Percentiles rank a stretch among this genome's conserved stretches.
Conservation (phyloP, 2,113 vertebrate genomes). For the Alces alces region DNA sequence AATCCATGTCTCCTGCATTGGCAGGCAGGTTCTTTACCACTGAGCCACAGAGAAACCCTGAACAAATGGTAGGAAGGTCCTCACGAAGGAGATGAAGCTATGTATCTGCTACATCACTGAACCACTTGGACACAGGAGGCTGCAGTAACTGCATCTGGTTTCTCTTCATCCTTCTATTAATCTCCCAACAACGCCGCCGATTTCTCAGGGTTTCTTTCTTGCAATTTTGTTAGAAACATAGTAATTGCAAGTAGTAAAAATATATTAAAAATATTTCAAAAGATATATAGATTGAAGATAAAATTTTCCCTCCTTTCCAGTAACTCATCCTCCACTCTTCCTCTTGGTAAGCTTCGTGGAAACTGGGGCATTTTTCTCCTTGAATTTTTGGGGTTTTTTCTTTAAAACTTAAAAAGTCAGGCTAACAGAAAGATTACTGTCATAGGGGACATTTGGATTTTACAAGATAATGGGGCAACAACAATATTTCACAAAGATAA, state of each 20-base stretch:
- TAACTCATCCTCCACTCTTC: neutral
- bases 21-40: neutral
- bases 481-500: slow-evolving; percentile 13
- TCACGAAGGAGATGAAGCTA: neutral
- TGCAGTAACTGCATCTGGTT: accelerated
- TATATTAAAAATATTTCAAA: neutral
- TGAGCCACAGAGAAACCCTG: neutral
- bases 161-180: neutral
- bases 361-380: neutral
- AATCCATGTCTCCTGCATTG: neutral
- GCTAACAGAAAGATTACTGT: neutral
- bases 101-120: neutral
- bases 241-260: neutral
- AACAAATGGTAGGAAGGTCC: neutral
- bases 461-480: neutral
- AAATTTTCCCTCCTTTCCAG: neutral
- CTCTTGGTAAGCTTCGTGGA: neutral
- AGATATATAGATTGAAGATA: neutral
- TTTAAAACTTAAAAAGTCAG: neutral
- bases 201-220: neutral
- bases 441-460: neutral
- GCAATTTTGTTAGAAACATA: neutral
- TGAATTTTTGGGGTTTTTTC: neutral
- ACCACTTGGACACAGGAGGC: neutral
- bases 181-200: neutral